Base-by-base conservation (phyloP, 2,888 invertebrate species). In the Trichopoda pennipes region DNA sequence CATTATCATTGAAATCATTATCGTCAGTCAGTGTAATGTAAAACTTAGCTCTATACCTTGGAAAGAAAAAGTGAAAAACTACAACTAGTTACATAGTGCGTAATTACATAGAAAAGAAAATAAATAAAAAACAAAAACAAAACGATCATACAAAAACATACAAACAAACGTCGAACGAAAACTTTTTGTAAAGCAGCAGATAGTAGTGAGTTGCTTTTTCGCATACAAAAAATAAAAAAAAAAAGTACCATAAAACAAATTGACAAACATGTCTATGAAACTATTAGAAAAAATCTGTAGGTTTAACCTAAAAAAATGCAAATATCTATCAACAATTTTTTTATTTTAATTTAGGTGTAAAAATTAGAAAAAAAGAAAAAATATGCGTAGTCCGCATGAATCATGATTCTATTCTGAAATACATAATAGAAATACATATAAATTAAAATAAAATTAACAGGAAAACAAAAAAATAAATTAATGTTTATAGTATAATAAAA, bases 381-480 rank as follows among this genome's bases (percentile, higher is more conserved):
- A 69, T 75, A 75, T 79, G 79, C 82, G 79, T 79, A 82, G 82
- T 76, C 68, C 32, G 70, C 21, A 82, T 82, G 82, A 82, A 76
- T 82, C 82, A 82, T 68, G 55, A 61, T 72, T 76, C 72, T 82
- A 82, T 82, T 79, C 79, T 82, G 61, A 76, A 75, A 53, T 72
- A 76, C n/a, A n/a, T n/a, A n/a, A n/a, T n/a, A n/a, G n/a, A n/a
- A n/a, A n/a, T n/a, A n/a, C n/a, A 69, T 79, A 72, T 32, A 69
- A 74, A 64, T 55, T 76, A 72, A 55, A 72, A 68, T 9, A 80
- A 73, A 66, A 32, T 53, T 53, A 72, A 60, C 58, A 72, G 66
- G 61, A 76, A 80, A 75, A 73, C 64, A 63, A 78, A 72, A 69
- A 75, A 51, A 76, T 42, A 53, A 17, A 42, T n/a, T 4, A 17